Percentiles rank a stretch among this genome's conserved stretches.
phyloP scores from a whole-genome alignment of 2,113 vertebrate genomes.

The Manacus vitellinus region DNA sequence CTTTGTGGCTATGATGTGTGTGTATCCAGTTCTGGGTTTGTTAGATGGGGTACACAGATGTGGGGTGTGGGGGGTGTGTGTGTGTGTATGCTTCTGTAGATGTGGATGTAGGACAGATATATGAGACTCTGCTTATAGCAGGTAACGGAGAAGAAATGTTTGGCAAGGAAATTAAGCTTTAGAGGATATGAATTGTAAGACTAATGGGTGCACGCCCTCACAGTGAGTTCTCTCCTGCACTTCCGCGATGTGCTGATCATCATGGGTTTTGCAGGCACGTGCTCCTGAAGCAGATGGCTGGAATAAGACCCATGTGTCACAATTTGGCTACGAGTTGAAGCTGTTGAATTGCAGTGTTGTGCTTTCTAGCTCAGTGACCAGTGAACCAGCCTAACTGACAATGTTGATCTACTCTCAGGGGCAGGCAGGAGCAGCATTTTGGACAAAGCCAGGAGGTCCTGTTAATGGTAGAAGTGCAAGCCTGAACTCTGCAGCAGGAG shows the following conservation, averaged over 20 bases:
- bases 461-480: not conserved
- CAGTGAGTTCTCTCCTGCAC: not conserved
- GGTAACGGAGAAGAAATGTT: not conserved
- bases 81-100: not conserved
- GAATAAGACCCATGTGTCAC: not conserved
- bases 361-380: not conserved
- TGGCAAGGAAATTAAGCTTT: not conserved
- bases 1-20: not conserved
- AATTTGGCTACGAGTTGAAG: not conserved
- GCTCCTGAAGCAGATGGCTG: not conserved
- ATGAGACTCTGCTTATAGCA: not conserved
- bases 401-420: not conserved
- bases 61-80: accelerated
- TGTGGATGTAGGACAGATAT: not conserved
- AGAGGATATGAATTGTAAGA: not conserved
- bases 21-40: not conserved
- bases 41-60: not conserved
- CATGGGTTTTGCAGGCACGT: not conserved
- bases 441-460: not conserved
- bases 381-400: not conserved
- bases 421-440: not conserved
- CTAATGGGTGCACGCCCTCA: not conserved
- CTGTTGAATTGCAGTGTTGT: not conserved
- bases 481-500: not conserved
- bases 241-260: not conserved